phyloP scores from a whole-genome alignment of 2,113 vertebrate species.

The Pseudolaguvia tuberculata region DNA sequence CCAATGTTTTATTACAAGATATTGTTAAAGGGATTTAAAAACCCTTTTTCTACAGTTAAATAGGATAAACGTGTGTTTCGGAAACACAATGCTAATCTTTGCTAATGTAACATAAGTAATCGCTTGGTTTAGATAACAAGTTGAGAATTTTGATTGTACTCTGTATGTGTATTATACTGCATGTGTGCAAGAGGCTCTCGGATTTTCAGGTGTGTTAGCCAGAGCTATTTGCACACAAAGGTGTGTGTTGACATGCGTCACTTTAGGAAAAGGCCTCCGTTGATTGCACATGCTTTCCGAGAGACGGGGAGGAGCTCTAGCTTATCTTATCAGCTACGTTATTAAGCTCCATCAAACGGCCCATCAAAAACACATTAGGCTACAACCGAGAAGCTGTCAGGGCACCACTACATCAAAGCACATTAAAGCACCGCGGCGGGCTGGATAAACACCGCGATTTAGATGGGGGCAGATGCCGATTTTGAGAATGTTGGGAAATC shows the following conservation, averaged over 20 bases:
- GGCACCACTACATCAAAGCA: slow-evolving; percentile 49
- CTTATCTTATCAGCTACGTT: slow-evolving; percentile 75
- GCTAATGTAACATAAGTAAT: neutral
- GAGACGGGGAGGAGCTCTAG: slow-evolving; percentile 54
- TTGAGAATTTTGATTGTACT: neutral
- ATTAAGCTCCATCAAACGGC: slow-evolving; percentile 74
- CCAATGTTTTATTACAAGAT: neutral
- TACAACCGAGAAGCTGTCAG: slow-evolving; percentile 60
- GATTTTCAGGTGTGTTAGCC: slow-evolving; percentile 73
- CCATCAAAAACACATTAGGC: slow-evolving; percentile 73
- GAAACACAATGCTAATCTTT: slow-evolving; percentile 5
- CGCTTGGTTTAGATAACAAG: neutral
- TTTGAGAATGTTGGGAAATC: neutral
- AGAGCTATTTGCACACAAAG: slow-evolving; percentile 59
- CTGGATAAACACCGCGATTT: slow-evolving; percentile 61
- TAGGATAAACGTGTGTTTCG: neutral
- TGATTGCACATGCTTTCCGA: slow-evolving; percentile 37
- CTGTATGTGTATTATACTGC: neutral
- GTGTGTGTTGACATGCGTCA: slow-evolving; percentile 60
- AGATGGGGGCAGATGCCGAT: slow-evolving; percentile 55
- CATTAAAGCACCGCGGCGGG: slow-evolving; percentile 59
- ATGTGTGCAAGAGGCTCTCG: slow-evolving; percentile 28
- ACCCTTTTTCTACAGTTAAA: neutral
- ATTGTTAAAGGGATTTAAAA: neutral
- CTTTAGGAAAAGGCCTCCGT: slow-evolving; percentile 45